A percentile compares a stretch with the other conserved stretches of the same genome.
Evolutionary conservation across 2,888 invertebrate genomes (phyloP).

Genomic region (Lithosia quadra): DNA sequence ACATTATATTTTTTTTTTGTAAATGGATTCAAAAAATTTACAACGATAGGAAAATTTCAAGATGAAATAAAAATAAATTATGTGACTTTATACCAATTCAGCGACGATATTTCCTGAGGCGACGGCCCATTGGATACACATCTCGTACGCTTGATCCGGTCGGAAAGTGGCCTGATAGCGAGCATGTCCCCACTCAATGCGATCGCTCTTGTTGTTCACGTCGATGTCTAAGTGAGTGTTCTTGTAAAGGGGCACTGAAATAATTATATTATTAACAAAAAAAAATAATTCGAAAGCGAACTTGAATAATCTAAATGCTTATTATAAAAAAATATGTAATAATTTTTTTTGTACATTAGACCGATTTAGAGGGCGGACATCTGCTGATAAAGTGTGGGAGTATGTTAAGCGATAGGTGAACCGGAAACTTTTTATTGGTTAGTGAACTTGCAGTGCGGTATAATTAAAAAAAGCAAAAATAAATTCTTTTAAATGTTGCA

Average conservation of each 20-base stretch:
- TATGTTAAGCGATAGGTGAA: too few relatives aligned
- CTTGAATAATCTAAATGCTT: neutral
- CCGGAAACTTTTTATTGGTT: too few relatives aligned
- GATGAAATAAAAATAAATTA: too few relatives aligned
- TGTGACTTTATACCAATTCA: conserved; percentile 88
- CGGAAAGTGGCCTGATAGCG: conserved; percentile 96
- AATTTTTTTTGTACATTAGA: too few relatives aligned
- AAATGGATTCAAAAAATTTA: too few relatives aligned
- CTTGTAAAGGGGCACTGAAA: conserved; percentile 88
- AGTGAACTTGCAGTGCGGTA: too few relatives aligned
- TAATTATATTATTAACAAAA: neutral
- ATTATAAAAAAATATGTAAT: neutral
- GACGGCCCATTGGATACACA: conserved; percentile 98
- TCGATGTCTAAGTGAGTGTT: conserved; percentile 96
- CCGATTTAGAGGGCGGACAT: too few relatives aligned
- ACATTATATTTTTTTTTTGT: too few relatives aligned
- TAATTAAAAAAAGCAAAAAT: too few relatives aligned
- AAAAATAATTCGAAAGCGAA: neutral
- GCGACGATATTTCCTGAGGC: conserved; percentile 98
- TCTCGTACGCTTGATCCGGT: conserved; percentile 96
- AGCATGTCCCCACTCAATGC: conserved; percentile 98
- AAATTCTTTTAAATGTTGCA: too few relatives aligned
- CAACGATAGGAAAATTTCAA: too few relatives aligned
- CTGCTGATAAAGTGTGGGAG: too few relatives aligned
- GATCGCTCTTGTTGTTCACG: conserved; percentile 93